Evolutionary conservation across 92 coral and sea anemone species (phyloP).

Genomic region (Porites evermanni): DNA sequence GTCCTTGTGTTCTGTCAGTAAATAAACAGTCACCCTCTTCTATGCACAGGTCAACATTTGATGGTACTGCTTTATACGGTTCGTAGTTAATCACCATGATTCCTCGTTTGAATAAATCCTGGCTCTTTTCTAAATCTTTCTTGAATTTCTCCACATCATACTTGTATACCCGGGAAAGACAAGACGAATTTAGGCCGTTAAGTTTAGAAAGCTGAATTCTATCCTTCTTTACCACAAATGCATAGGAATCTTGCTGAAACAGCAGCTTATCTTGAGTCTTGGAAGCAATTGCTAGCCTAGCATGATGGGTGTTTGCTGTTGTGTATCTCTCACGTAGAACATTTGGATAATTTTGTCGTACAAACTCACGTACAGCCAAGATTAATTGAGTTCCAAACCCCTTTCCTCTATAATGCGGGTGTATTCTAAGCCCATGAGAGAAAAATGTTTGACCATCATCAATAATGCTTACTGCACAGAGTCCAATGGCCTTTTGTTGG

Average conservation of each 20-base stretch:
- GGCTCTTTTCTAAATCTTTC: neutral
- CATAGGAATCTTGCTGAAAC: conserved; percentile 1
- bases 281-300: neutral
- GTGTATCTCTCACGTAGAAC: neutral
- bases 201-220: conserved; percentile 2
- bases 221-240: neutral
- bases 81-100: neutral
- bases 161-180: neutral
- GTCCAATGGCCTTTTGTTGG: neutral
- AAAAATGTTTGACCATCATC: neutral
- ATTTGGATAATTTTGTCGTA: neutral
- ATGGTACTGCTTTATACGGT: conserved; percentile 5
- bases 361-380: neutral
- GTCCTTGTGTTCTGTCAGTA: neutral
- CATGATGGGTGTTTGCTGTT: neutral
- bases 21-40: conserved; percentile 2
- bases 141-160: neutral
- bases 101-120: neutral
- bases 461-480: neutral
- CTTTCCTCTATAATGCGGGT: neutral
- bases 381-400: neutral
- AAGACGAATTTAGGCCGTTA: neutral
- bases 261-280: conserved; percentile 6
- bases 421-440: neutral
- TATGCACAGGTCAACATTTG: conserved; percentile 7